Percentiles rank a stretch among this genome's conserved stretches.
phyloP scores from a whole-genome alignment of 1,140 invertebrate genomes.

The Hermatobates lingyangjiaoensis region DNA sequence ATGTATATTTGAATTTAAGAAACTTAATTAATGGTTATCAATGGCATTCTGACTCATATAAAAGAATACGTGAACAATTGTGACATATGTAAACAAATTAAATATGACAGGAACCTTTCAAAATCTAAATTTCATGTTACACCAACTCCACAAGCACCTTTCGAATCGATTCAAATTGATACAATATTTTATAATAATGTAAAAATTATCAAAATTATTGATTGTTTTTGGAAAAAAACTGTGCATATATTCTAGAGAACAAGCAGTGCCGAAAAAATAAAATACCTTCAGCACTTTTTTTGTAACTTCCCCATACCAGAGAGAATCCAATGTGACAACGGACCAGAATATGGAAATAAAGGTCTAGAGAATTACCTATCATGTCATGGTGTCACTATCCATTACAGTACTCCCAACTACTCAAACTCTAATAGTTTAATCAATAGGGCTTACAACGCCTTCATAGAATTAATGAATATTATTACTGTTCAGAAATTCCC shows the following conservation, averaged over 20 bases:
- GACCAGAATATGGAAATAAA: not conserved
- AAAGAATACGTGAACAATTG: not conserved
- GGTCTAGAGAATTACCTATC: not conserved
- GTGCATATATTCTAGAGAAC: not conserved
- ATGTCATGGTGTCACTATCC: not conserved
- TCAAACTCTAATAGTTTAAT: not conserved
- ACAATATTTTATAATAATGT: not conserved
- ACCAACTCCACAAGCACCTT: not conserved
- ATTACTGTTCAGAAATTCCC: not conserved
- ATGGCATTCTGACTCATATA: not conserved
- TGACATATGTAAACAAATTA: constrained; percentile 1
- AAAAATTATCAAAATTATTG: not conserved
- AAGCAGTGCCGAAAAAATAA: not conserved
- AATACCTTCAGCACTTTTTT: not conserved
- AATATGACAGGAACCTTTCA: not conserved
- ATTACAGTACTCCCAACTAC: not conserved
- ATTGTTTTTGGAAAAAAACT: constrained; percentile 3
- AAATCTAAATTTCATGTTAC: constrained; percentile 1
- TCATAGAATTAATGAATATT: constrained; percentile 2
- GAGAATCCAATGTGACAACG: not conserved
- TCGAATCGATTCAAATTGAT: not conserved
- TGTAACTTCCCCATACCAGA: not conserved
- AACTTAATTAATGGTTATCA: not conserved
- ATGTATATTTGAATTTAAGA: not conserved
- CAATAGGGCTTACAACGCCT: not conserved